These are phyloP conservation scores for Xiphophorus maculatus DNA, from an alignment of 2,113 vertebrate species.

Conservation along the genomic window DNA sequence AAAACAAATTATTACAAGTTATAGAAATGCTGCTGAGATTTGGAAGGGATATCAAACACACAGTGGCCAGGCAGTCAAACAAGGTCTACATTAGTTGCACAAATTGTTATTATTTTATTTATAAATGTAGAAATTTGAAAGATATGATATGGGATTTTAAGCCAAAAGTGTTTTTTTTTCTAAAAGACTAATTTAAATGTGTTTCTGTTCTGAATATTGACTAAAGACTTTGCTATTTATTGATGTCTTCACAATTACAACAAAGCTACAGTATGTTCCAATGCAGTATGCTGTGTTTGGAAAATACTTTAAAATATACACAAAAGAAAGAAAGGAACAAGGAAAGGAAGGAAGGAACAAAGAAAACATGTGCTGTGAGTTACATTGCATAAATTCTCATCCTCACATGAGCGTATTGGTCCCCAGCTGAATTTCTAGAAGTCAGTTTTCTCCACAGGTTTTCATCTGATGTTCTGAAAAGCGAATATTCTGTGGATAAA, in stretches of 20 bases:
- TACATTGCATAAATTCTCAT: too few species aligned
- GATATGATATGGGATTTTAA: background rate
- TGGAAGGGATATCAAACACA: background rate
- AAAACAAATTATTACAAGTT: background rate
- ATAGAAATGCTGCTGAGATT: constrained; percentile 8
- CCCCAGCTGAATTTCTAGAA: background rate
- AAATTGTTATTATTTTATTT: constrained; percentile 11
- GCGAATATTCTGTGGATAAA: background rate
- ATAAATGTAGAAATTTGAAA: background rate
- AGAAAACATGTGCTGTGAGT: too few species aligned
- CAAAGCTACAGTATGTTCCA: too few species aligned
- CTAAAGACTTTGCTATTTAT: background rate
- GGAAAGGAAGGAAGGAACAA: too few species aligned
- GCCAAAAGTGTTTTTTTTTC: background rate
- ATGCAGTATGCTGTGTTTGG: background rate
- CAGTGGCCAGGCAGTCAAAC: constrained; percentile 21
- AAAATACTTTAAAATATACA: background rate
- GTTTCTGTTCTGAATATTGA: background rate
- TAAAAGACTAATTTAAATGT: background rate
- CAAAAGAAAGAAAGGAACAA: background rate
- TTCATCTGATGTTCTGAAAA: background rate
- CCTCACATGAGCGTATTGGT: background rate
- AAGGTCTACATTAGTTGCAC: background rate
- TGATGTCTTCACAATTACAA: background rate
- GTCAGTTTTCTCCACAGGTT: background rate